A percentile compares a stretch with the other conserved stretches of the same genome.
These are phyloP conservation scores for Alfaro cultratus DNA, from an alignment of 2,797 vertebrate species.

Conservation along the genomic window DNA sequence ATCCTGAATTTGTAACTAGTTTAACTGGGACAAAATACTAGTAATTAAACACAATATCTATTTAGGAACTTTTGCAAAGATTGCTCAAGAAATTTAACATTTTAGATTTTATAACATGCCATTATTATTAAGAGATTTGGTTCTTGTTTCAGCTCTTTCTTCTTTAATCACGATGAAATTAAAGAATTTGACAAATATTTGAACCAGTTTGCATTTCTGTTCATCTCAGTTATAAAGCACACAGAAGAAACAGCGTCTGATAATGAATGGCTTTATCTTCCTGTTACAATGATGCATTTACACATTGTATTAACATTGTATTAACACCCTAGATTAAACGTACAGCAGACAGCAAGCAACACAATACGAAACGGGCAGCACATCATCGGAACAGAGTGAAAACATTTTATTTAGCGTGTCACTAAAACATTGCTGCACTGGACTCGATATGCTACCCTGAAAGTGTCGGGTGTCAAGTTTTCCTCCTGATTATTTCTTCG, in stretches of 20 bases:
- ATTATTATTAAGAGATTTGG: background rate
- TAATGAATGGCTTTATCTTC: constrained; percentile 82
- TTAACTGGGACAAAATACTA: no score
- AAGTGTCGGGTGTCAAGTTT: constrained; percentile 41
- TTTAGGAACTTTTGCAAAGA: background rate
- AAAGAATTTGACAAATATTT: background rate
- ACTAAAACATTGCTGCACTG: constrained; percentile 32
- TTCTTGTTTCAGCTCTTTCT: background rate
- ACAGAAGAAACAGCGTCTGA: constrained; percentile 42
- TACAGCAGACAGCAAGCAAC: constrained; percentile 31
- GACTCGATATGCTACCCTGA: constrained; percentile 47
- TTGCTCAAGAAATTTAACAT: background rate
- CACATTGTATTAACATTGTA: constrained; percentile 36
- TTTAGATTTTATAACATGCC: background rate
- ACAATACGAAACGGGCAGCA: background rate
- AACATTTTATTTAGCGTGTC: constrained; percentile 25
- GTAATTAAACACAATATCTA: no score
- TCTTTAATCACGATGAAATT: background rate
- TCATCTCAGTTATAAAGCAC: constrained; percentile 18
- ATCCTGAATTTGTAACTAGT: background rate
- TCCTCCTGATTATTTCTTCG: constrained; percentile 12
- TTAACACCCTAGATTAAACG: constrained; percentile 26
- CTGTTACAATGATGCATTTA: constrained; percentile 54
- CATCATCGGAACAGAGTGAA: constrained; percentile 17
- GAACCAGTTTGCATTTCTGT: background rate